Base-by-base conservation (phyloP, 2,888 invertebrate species). In the Aporophyla lueneburgensis region DNA sequence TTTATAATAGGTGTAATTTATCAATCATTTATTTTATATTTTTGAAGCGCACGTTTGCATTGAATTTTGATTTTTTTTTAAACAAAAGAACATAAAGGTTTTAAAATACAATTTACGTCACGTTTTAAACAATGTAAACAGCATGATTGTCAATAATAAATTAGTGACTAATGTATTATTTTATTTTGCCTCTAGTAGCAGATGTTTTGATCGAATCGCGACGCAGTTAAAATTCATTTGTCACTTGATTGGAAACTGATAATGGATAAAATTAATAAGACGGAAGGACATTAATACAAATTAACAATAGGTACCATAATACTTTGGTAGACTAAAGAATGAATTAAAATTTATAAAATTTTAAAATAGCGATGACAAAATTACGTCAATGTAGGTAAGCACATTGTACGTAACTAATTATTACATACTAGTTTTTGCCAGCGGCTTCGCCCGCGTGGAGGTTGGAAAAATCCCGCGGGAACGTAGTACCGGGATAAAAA, bases 271-370 rank as follows among this genome's bases (percentile, higher is more conserved):
- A 68, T 54, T 67, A 43, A 73, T 75, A 66, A 76, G 54, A 67
- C 84, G 86, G 86, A 86, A 86, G 76, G 78, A 73, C 33, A 67
- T 73, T 67, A 49, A 74, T 67, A 83, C 58, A 61, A 51, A 75
- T 75, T 61, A 74, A 74, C 71, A 74, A 83, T 58, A 24, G 43
- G 12, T 70, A 72, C 5, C 43, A 61, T 66, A 70, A 53, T 76
- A 70, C 51, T 43, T 43, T 56, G 16, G 14, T 49, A 6, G 9
- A 62, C 51, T 61, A 53, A 53, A 43, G 19, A 58, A 51, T 74
- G 12, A 53, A 33, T 65, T 69, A 69, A 65, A 74, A 71, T 10
- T 56, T n/a, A 61, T 63, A 21, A 49, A n/a, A 16, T 62, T 62
- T 71, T 63, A 54, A 71, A 63, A 71, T 81, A 76, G 49, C 58